Base-by-base conservation (phyloP, 1,140 invertebrate genomes). In the Ceratitis capitata region DNA sequence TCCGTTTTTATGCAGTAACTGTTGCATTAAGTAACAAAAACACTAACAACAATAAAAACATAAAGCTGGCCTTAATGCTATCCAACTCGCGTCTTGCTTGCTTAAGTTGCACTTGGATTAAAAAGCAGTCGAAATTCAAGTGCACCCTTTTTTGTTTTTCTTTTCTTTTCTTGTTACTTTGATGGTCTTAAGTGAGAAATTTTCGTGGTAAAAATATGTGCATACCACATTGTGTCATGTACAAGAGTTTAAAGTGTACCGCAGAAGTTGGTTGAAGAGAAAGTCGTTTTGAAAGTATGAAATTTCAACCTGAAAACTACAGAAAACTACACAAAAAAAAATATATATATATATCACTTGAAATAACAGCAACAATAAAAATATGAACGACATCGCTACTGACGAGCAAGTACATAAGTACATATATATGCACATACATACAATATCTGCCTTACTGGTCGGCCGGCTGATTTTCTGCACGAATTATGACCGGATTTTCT, bases 401-500 rank as follows among this genome's bases (percentile, higher is more conserved):
- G n/a, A n/a, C n/a, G n/a, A 64, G 12, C 19, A 56, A 56, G n/a
- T n/a, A n/a, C n/a, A n/a, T n/a, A n/a, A n/a, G n/a, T 56, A 56
- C 23, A 56, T 56, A 7, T 53, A 14, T 7, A 23, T n/a, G n/a
- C 51, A 56, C 19, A 12, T 3, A 12, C 19, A 23, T n/a, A n/a
- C n/a, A n/a, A n/a, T n/a, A n/a, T 3, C 39, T 14, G 39, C 19
- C 39, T 78, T 39, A 78, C 69, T 78, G 42, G 39, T 78, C n/a
- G 69, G 6, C 9, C n/a, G 69, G 39, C 69, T 78, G 39, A 78
- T 78, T 78, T n/a, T 78, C 39, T 78, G 69, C 69, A 78, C 69
- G 69, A 78, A 47, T 78, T 78, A 78, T 78, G 69, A 45, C 39
- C 69, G 69, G 69, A 78, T 78, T 78, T 78, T 78, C 69, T 45